Base-by-base conservation (phyloP, 2,113 vertebrate genomes). In the Tupaia tana region DNA sequence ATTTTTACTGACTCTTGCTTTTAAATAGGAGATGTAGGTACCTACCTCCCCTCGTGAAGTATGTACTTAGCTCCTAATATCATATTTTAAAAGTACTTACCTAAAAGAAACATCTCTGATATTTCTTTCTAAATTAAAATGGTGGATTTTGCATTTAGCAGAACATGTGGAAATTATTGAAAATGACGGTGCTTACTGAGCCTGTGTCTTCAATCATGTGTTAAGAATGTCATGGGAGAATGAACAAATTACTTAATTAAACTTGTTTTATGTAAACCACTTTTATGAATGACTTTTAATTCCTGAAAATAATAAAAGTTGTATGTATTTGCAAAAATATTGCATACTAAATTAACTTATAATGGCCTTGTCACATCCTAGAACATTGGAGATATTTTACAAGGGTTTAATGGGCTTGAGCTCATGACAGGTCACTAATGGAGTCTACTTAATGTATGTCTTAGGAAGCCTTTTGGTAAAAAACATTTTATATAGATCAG, bases 241-340 rank as follows among this genome's bases (percentile, higher is more conserved):
- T 97, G 96, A 91, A 97, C 89, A 97, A 97, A 98, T 95, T n/a
- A 97, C 88, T 98, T 98, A 98, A 98, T 98, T 98, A 59, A 95
- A 95, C 9, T 90, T 94, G 27, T 94, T 98, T 97, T 97, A 96
- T 95, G 92, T 90, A 97, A 98, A 95, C 19, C 0, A 93, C 86
- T 98, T 98, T 98, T 98, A 98, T 97, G 84, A 98, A 98, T 98
- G 93, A 93, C 84, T 98, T 98, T 97, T 98, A 91, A 97, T 97
- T 97, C 97, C 91, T 93, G 75, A 95, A 98, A 97, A 98, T 97
- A 98, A 98, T 91, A 96, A 94, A 97, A 97, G 61, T 98, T 97
- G 86, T 96, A 84, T 92, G n/a, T 97, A 96, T 98, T 97, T 98
- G 24, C 82, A 95, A 97, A 97, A 98, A 94, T 96, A 97, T 79